A percentile compares a stretch with the other conserved stretches of the same genome.
Conservation (phyloP, 1,140 invertebrate genomes). For the Drosophila prosaltans region DNA sequence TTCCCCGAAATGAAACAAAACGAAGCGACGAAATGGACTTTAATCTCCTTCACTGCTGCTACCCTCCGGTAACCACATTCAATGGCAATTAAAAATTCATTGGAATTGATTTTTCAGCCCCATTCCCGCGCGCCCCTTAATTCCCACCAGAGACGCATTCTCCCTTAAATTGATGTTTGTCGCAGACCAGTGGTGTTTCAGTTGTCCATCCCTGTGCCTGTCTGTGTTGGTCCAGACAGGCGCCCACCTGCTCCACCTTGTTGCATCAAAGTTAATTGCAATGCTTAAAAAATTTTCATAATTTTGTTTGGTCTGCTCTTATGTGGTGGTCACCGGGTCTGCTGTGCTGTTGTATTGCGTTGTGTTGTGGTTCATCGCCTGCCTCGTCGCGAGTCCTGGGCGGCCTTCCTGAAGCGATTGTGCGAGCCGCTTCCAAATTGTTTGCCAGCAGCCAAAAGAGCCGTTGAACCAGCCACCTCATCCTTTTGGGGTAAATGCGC, state of each 20-base stretch:
- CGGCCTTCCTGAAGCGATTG: slow-evolving; percentile 77
- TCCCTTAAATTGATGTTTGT: slow-evolving; percentile 8
- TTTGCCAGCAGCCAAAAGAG: slow-evolving; percentile 70
- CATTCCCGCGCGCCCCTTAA: slow-evolving; percentile 11
- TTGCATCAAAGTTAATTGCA: slow-evolving; percentile 44
- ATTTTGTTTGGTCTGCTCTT: slow-evolving; percentile 38
- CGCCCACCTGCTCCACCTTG: not conserved
- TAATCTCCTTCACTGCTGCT: not conserved
- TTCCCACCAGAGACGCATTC: not conserved
- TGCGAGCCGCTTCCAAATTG: slow-evolving; percentile 59
- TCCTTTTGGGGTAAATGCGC: slow-evolving; percentile 84
- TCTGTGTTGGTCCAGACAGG: slow-evolving; percentile 30
- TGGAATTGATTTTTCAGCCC: slow-evolving; percentile 50
- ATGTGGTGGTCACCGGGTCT: not conserved
- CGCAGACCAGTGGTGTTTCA: slow-evolving; percentile 30
- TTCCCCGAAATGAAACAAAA: not conserved
- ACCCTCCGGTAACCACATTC: not conserved
- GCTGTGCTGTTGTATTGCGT: not conserved
- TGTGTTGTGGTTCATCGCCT: slow-evolving; percentile 27
- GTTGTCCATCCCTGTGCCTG: slow-evolving; percentile 28
- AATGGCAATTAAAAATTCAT: slow-evolving; percentile 53
- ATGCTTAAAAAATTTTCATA: slow-evolving; percentile 59
- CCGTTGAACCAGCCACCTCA: slow-evolving; percentile 66
- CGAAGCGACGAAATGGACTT: not conserved
- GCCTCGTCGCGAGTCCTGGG: slow-evolving; percentile 50